Evolutionary conservation across 1,140 invertebrate genomes (phyloP).

Genomic region (Scaptomyza hsui): DNA sequence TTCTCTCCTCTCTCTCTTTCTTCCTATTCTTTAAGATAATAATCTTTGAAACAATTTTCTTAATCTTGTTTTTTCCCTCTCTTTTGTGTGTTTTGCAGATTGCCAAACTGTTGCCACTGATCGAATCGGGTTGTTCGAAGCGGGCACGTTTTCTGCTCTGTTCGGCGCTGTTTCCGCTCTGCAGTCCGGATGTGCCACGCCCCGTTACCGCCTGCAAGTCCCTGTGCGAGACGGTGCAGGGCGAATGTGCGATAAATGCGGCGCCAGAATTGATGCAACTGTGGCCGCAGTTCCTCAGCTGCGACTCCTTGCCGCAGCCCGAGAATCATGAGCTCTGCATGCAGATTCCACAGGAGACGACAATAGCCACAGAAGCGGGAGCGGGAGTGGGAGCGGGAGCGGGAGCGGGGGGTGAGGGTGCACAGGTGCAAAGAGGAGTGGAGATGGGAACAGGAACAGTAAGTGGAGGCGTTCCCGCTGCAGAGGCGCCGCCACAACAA

Average conservation of each 20-base stretch:
- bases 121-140: conserved; percentile 91
- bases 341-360: conserved; percentile 83
- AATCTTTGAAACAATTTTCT: background rate
- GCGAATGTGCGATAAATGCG: conserved; percentile 88
- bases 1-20: background rate
- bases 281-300: conserved; percentile 92
- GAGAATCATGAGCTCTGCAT: conserved; percentile 86
- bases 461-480: too few relatives aligned
- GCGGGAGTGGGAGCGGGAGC: background rate
- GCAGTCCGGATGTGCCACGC: conserved; percentile 93
- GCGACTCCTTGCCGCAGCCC: conserved; percentile 86
- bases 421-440: background rate
- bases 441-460: too few relatives aligned
- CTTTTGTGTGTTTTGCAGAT: conserved; percentile 87
- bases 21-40: too few relatives aligned
- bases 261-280: conserved; percentile 87
- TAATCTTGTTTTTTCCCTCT: conserved; percentile 29
- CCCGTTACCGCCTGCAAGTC: conserved; percentile 94
- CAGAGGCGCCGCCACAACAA: conserved; percentile 37
- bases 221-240: conserved; percentile 92
- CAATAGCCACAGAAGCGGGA: background rate
- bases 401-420: background rate
- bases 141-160: conserved; percentile 95
- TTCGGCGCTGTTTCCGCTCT: conserved; percentile 96
- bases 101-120: conserved; percentile 87